Percentiles rank a stretch among this genome's conserved stretches.
phyloP scores from a whole-genome alignment of 2,888 invertebrate genomes.

The Apotomis capreana region DNA sequence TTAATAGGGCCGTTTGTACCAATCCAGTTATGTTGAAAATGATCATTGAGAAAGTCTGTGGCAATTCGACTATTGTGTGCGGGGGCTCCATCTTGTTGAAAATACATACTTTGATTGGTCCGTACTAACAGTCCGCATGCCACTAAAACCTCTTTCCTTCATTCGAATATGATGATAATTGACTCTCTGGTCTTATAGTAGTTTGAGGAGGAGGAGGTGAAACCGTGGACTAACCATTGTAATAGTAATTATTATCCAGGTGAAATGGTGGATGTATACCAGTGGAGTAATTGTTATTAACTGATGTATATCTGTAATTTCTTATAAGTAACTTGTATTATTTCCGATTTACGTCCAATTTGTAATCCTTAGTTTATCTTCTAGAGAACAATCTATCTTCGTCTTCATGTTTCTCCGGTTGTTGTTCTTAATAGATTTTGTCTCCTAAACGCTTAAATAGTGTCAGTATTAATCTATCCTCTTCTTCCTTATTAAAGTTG shows the following conservation, averaged over 20 bases:
- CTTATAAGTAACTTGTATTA: constrained; percentile 16
- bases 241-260: constrained; percentile 8
- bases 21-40: constrained; percentile 23
- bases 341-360: constrained; percentile 9
- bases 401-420: constrained; percentile 16
- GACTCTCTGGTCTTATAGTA: too few relatives aligned
- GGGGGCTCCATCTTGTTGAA: too few relatives aligned
- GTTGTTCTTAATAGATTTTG: constrained; percentile 20
- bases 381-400: constrained; percentile 9
- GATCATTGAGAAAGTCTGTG: background rate
- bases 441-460: constrained; percentile 12
- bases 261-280: constrained; percentile 10
- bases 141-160: too few relatives aligned
- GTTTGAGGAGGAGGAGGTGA: too few relatives aligned
- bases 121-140: too few relatives aligned
- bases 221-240: too few relatives aligned
- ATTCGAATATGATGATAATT: too few relatives aligned
- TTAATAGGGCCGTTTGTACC: constrained; percentile 25
- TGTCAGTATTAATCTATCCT: constrained; percentile 15
- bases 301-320: constrained; percentile 12
- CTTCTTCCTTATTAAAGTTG: constrained; percentile 22
- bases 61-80: too few relatives aligned
- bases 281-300: constrained; percentile 13
- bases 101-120: too few relatives aligned
- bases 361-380: too few relatives aligned